Conservation (phyloP, 2,797 vertebrate species). For the Scleropages formosus region DNA sequence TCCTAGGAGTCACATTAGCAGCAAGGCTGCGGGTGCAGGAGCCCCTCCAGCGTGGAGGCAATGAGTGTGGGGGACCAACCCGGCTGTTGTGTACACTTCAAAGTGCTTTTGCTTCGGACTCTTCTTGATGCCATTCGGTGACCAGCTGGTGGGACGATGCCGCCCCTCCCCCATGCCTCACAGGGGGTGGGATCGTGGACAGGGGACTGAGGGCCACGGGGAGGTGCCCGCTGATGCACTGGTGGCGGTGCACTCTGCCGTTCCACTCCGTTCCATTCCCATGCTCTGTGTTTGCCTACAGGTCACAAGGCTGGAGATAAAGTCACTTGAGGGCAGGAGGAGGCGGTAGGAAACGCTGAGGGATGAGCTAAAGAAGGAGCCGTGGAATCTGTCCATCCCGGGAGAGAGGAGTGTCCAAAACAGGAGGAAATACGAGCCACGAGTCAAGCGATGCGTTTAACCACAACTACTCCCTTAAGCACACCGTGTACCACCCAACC, state of each 20-base stretch:
- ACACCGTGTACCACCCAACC: neutral
- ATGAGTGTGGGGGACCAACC: neutral
- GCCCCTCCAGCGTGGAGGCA: too few species aligned
- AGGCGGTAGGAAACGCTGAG: conserved; percentile 4
- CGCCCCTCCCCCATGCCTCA: too few species aligned
- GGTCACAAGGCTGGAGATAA: conserved; percentile 12
- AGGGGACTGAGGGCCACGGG: neutral
- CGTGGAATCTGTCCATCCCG: conserved; percentile 6
- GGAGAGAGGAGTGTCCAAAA: neutral
- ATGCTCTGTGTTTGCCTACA: neutral
- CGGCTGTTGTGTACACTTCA: conserved; percentile 7
- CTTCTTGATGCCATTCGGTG: neutral
- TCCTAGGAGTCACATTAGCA: neutral
- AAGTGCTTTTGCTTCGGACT: neutral
- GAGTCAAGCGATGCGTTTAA: neutral
- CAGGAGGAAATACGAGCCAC: neutral
- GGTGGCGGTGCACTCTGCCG: too few species aligned
- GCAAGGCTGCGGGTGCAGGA: neutral
- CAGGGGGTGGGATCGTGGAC: neutral
- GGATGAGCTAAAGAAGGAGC: conserved; percentile 13
- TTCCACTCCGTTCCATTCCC: neutral
- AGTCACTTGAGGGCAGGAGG: neutral
- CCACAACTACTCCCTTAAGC: neutral
- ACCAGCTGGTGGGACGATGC: too few species aligned
- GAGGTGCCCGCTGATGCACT: neutral